Base-by-base conservation (phyloP, 2,113 vertebrate genomes). In the Kryptolebias marmoratus region DNA sequence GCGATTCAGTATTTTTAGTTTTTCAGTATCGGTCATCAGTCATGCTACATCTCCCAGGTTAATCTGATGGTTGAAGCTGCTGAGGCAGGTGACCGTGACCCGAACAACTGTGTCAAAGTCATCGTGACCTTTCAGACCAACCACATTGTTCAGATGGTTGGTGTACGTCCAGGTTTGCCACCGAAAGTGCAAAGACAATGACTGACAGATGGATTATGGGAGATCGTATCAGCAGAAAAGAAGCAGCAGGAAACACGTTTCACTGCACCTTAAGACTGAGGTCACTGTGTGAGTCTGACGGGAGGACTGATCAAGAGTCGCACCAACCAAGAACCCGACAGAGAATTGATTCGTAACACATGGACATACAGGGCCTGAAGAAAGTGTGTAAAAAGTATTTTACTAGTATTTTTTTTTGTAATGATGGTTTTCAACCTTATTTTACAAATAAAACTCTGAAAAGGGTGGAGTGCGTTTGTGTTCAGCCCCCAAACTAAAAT, bases 131-230 rank as follows among this genome's bases (percentile, higher is more conserved):
- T 42, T 60, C 14, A 48, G 36, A 53, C 64, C 18, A 27, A 30
- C 9, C 1, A 28, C 82, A 85, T 82, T 32, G 30, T 67, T 85
- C 0, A 69, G 53, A 85, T 85, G 36, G 64, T 63, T 84, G 13
- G 44, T 49, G 16, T 5, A 27, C 10, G 48, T 76, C 12, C 2
- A 47, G 8, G 30, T 2, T 5, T 54, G 30, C 31, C 64, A 64
- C 58, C 42, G 2, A 81, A 74, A 14, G 27, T 0, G 30, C 49
- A 0, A 15, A 42, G 66, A 13, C 0, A 11, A 15, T 52, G 54
- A 49, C 4, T 27, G 1, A 64, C 11, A 56, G 36, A 48, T 22
- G 6, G 9, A 18, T 57, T 30, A 57, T 32, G 55, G 39, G 39
- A 32, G 55, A 57, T 32, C 6, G 13, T 16, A 57, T 57, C 55